Conservation (phyloP, 23 tunicate species). For the Trididemnum clinides region DNA sequence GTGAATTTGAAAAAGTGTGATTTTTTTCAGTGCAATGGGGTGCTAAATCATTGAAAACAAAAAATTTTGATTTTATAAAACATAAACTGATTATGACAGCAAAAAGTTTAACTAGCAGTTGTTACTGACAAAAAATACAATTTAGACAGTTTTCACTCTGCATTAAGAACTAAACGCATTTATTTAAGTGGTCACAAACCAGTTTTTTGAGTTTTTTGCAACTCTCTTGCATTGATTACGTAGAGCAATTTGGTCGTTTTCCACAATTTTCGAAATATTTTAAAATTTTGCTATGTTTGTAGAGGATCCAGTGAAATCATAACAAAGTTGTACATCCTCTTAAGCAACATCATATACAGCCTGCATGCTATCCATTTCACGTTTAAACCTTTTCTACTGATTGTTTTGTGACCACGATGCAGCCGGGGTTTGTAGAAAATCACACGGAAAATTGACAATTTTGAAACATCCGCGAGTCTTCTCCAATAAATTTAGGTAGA, state of each 20-base stretch:
- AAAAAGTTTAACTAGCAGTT: neutral
- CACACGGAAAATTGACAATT: neutral
- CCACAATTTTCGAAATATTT: neutral
- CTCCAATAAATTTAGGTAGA: neutral
- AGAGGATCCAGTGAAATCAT: neutral
- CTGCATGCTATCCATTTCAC: neutral
- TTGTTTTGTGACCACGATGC: neutral
- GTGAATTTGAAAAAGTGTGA: neutral
- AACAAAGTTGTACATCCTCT: neutral
- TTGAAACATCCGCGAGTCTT: neutral
- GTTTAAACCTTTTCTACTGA: neutral
- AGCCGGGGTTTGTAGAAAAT: neutral
- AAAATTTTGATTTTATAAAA: neutral
- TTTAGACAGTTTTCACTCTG: neutral
- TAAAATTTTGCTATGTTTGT: neutral
- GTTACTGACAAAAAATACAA: neutral
- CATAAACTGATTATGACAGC: too few species aligned
- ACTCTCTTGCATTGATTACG: neutral
- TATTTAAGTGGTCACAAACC: neutral
- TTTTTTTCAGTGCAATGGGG: neutral
- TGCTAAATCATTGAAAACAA: neutral
- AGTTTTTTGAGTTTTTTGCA: neutral
- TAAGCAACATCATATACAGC: constrained; percentile 6
- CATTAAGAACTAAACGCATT: neutral
- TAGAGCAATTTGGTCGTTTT: neutral